Evolutionary conservation across 2,888 invertebrate genomes (phyloP).

Genomic region (Papilio protenor): DNA sequence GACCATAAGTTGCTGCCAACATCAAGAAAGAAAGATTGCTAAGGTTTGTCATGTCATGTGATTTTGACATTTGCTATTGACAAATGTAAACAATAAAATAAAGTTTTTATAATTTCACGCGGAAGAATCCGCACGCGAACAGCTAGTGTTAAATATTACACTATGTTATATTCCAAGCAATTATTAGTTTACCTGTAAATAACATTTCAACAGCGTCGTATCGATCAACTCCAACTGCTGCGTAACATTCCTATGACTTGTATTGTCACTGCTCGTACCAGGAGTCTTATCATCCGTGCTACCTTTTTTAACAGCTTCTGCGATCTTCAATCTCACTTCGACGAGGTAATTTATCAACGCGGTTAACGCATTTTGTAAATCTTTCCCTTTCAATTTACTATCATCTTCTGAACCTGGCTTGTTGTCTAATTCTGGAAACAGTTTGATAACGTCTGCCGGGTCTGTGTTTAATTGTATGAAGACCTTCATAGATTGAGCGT

Average conservation of each 20-base stretch:
- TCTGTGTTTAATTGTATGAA: conserved; percentile 96
- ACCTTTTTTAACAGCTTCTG: conserved; percentile 58
- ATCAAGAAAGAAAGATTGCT: too few relatives aligned
- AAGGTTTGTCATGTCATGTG: too few relatives aligned
- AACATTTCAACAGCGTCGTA: conserved; percentile 98
- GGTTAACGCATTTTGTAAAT: conserved; percentile 93
- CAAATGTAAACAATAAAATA: too few relatives aligned
- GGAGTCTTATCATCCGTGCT: conserved; percentile 47
- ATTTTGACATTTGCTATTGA: too few relatives aligned
- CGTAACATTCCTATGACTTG: conserved; percentile 64
- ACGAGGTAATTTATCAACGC: conserved; percentile 96
- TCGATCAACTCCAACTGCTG: conserved; percentile 94
- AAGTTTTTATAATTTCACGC: too few relatives aligned
- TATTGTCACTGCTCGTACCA: conserved; percentile 52
- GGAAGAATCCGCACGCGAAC: too few relatives aligned
- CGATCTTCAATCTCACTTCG: conserved; percentile 86
- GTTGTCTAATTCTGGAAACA: conserved; percentile 95
- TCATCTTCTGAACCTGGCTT: conserved; percentile 57
- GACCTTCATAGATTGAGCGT: conserved; percentile 95
- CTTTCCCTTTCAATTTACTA: conserved; percentile 89
- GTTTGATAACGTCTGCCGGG: conserved; percentile 90
- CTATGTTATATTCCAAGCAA: background rate
- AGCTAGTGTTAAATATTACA: too few relatives aligned
- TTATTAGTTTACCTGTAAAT: conserved; percentile 89
- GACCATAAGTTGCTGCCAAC: too few relatives aligned